A percentile compares a stretch with the other conserved stretches of the same genome.
phyloP scores from a whole-genome alignment of 2,113 vertebrate species.

The Nanger granti region DNA sequence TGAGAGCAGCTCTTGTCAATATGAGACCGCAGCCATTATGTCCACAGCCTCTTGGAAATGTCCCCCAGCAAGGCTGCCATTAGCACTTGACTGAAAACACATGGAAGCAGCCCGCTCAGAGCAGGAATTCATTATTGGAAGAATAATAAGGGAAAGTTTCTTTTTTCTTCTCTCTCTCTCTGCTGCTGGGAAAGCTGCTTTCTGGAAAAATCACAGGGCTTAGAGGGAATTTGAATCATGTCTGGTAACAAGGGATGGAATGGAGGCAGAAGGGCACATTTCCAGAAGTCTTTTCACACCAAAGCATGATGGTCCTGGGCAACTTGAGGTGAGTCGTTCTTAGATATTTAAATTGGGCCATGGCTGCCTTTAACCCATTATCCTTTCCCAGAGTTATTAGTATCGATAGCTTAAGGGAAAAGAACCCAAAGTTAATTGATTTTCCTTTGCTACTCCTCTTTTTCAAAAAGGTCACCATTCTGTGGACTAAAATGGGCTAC shows the following conservation, averaged over 20 bases:
- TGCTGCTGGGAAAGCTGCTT: slow-evolving; percentile 58
- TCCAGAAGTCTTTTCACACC: slow-evolving; percentile 33
- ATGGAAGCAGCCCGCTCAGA: slow-evolving; percentile 60
- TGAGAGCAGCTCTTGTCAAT: slow-evolving; percentile 66
- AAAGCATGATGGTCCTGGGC: neutral
- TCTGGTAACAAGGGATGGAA: slow-evolving; percentile 43
- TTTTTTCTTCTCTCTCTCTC: neutral
- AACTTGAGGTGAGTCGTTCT: neutral
- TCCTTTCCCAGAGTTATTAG: neutral
- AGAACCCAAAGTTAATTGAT: neutral
- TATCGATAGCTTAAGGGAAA: neutral
- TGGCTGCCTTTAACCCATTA: neutral
- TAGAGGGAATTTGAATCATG: slow-evolving; percentile 52
- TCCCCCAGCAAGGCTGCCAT: slow-evolving; percentile 71
- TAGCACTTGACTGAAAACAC: slow-evolving; percentile 74
- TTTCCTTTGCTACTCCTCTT: neutral
- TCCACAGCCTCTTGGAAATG: slow-evolving; percentile 72
- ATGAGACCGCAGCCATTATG: slow-evolving; percentile 64
- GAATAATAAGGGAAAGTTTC: slow-evolving; percentile 64
- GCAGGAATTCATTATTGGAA: slow-evolving; percentile 75
- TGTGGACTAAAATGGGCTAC: neutral
- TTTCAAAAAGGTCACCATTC: neutral
- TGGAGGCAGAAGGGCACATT: neutral
- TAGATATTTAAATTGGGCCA: neutral
- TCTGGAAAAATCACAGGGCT: slow-evolving; percentile 63